A percentile compares a stretch with the other conserved stretches of the same genome.
Evolutionary conservation across 2,113 vertebrate genomes (phyloP).

Genomic region (Seriola quinqueradiata): DNA sequence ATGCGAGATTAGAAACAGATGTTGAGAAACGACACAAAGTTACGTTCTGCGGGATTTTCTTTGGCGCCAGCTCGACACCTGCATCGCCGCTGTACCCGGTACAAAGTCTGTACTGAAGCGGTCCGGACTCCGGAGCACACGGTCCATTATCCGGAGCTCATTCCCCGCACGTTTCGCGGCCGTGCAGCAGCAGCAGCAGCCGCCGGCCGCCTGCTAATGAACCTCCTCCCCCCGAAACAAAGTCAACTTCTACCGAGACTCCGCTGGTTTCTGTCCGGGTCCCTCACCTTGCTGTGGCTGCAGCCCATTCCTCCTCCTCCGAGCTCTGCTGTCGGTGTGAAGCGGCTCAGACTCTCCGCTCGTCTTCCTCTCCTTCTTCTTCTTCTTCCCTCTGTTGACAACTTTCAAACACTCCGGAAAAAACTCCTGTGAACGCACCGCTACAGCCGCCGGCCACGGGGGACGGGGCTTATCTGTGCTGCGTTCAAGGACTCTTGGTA

Average conservation of each 20-base stretch:
- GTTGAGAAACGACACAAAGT: not conserved
- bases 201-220: constrained; percentile 23
- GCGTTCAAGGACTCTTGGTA: constrained; percentile 44
- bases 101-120: too few species aligned
- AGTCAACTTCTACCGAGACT: not conserved
- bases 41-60: not conserved
- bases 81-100: too few species aligned
- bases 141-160: not conserved
- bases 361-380: not conserved
- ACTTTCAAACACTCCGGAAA: constrained; percentile 62
- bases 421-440: constrained; percentile 49
- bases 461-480: constrained; percentile 27
- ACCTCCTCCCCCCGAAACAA: not conserved
- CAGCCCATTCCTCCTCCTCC: constrained; percentile 80
- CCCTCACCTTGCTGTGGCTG: constrained; percentile 78
- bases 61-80: not conserved
- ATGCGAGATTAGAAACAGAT: constrained; percentile 67
- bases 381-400: constrained; percentile 49
- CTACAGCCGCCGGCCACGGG: not conserved
- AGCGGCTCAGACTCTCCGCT: constrained; percentile 1
- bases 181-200: constrained; percentile 3
- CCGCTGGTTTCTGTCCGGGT: not conserved
- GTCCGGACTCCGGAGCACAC: not conserved
- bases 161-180: constrained; percentile 28
- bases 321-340: constrained; percentile 14